A percentile compares a stretch with the other conserved stretches of the same genome.
Conservation (phyloP, 2,888 invertebrate species). For the Parelbella ahira region DNA sequence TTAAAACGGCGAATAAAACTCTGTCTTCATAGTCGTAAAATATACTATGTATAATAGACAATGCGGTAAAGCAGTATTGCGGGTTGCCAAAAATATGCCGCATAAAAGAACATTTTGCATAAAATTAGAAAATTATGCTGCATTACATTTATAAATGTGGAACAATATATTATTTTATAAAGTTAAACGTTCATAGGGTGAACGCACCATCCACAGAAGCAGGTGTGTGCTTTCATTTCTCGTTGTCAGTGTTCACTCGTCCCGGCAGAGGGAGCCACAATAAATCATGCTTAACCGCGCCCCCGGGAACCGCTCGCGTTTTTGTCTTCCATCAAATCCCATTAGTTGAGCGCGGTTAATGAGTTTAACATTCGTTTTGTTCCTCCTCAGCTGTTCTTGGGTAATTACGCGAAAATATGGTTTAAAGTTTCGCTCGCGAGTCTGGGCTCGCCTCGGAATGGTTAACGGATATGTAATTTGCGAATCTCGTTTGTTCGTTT, state of each 20-base stretch:
- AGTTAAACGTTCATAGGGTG: constrained; percentile 7
- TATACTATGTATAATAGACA: no score
- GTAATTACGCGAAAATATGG: constrained; percentile 33
- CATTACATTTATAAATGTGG: no score
- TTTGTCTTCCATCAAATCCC: constrained; percentile 50
- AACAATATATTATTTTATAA: constrained; percentile 4
- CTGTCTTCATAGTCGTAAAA: no score
- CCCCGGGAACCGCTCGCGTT: constrained; percentile 41
- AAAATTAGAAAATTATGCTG: no score
- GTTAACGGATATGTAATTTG: constrained; percentile 24
- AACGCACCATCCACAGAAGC: constrained; percentile 12
- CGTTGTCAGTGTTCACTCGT: constrained; percentile 20
- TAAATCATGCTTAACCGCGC: constrained; percentile 27
- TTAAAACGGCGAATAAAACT: no score
- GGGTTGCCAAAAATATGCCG: no score
- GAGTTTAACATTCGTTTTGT: constrained; percentile 43
- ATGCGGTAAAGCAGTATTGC: no score
- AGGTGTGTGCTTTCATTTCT: constrained; percentile 24
- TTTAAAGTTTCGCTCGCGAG: constrained; percentile 23
- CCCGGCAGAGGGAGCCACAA: constrained; percentile 25
- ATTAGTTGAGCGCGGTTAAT: constrained; percentile 43
- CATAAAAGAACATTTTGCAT: no score
- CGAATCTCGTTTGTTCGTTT: constrained; percentile 19
- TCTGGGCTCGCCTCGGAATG: constrained; percentile 14
- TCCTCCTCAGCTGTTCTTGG: constrained; percentile 34